phyloP scores from a whole-genome alignment of 2,797 vertebrate species.

The Lagocephalus sceleratus region DNA sequence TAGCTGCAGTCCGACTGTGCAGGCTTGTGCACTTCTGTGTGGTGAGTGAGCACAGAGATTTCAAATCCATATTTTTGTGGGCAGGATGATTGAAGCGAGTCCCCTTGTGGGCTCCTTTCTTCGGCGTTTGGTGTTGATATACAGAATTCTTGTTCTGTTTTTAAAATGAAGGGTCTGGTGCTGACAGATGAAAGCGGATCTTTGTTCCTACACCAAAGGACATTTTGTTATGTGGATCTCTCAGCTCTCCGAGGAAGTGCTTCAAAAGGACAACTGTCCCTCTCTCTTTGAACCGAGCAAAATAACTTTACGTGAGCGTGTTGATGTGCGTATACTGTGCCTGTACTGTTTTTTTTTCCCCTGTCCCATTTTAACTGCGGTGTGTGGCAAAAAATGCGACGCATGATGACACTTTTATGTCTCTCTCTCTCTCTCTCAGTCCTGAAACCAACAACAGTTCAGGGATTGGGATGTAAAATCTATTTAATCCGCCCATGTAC shows the following conservation, averaged over 20 bases:
- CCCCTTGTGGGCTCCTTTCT: conserved; percentile 2
- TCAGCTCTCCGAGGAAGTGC: neutral
- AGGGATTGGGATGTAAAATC: conserved; percentile 37
- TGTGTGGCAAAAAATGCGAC: no score
- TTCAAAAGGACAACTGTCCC: neutral
- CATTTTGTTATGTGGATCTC: conserved; percentile 14
- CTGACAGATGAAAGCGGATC: conserved; percentile 9
- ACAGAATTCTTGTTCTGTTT: conserved; percentile 2
- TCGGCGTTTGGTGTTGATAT: conserved; percentile 10
- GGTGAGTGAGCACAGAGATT: conserved; percentile 45
- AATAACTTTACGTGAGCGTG: conserved; percentile 11
- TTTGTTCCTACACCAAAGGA: conserved; percentile 12
- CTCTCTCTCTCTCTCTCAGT: conserved; percentile 1
- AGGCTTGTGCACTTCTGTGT: conserved; percentile 46
- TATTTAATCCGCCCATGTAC: conserved; percentile 42
- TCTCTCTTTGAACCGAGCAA: conserved; percentile 2
- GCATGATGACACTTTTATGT: no score
- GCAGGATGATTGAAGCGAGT: neutral
- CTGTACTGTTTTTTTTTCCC: no score
- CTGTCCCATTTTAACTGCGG: no score
- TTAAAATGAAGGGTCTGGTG: conserved; percentile 13
- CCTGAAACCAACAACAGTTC: conserved; percentile 19
- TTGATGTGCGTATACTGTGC: neutral
- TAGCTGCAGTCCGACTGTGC: conserved; percentile 43
- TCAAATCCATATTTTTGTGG: neutral